These are phyloP conservation scores for Mesochorus sp. DNA, from an alignment of 2,888 invertebrate species.

Conservation along the genomic window DNA sequence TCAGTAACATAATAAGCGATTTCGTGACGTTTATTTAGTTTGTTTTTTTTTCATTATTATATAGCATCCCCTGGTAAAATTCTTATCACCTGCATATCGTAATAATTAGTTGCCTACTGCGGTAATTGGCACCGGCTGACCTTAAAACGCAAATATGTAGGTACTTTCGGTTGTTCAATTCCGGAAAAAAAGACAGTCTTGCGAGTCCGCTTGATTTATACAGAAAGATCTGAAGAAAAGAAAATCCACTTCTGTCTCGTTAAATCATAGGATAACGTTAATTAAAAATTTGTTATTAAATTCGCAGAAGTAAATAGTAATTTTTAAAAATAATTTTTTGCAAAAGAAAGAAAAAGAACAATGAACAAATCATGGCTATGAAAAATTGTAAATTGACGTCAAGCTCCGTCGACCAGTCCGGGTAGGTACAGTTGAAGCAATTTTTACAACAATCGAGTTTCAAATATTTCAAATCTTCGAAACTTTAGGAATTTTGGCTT, in stretches of 20 bases:
- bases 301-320: background rate
- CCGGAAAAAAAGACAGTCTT: background rate
- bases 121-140: slow-evolving; percentile 10
- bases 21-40: no score
- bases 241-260: background rate
- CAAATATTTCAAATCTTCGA: background rate
- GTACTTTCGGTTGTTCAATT: background rate
- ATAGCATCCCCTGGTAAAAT: no score
- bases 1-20: no score
- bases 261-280: no score
- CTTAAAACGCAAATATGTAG: background rate
- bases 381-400: background rate
- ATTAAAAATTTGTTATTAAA: background rate
- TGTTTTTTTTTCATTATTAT: background rate
- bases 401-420: background rate
- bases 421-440: background rate
- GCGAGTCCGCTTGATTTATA: background rate
- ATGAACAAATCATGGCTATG: background rate
- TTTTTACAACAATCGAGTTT: background rate
- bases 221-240: background rate
- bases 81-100: slow-evolving; percentile 19
- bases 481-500: background rate
- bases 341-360: background rate
- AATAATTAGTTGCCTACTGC: slow-evolving; percentile 5
- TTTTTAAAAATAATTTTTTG: background rate